Evolutionary conservation across 1,140 invertebrate genomes (phyloP).

Genomic region (Globodera ellingtonae): DNA sequence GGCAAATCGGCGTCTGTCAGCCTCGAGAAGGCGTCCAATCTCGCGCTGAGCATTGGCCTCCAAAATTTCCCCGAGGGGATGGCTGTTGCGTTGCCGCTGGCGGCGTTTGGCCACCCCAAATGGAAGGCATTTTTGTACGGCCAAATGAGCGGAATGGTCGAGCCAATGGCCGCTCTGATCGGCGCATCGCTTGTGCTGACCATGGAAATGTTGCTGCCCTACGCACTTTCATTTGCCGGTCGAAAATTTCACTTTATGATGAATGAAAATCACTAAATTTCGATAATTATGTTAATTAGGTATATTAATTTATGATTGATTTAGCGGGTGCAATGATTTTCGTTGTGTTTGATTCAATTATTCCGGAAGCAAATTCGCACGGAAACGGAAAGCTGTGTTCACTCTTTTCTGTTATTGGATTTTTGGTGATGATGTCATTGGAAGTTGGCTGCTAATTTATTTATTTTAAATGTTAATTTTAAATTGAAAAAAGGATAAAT

Average conservation of each 20-base stretch:
- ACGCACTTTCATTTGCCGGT: conserved; percentile 86
- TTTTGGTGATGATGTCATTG: conserved; percentile 53
- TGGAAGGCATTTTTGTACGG: conserved; percentile 93
- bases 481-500: not conserved
- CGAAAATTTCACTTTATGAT: not conserved
- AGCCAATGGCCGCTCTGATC: conserved; percentile 89
- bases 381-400: conserved; percentile 87
- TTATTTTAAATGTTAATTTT: not conserved
- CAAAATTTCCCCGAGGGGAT: conserved; percentile 98
- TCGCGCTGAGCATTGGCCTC: conserved; percentile 81
- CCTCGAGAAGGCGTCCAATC: conserved; percentile 86
- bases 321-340: conserved; percentile 89
- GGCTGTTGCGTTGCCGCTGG: conserved; percentile 89
- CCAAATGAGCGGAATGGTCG: conserved; percentile 95
- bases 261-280: too few relatives aligned
- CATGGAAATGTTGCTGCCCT: conserved; percentile 82
- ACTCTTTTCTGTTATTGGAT: conserved; percentile 75
- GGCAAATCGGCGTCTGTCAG: conserved; percentile 75
- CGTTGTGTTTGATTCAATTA: conserved; percentile 85
- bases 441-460: conserved; percentile 44
- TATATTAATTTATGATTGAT: not conserved
- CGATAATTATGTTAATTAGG: not conserved
- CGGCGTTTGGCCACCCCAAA: conserved; percentile 88
- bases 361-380: conserved; percentile 91
- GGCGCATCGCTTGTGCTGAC: conserved; percentile 84